Evolutionary conservation across 2,113 vertebrate genomes (phyloP).

Genomic region (Amphiprion ocellaris): DNA sequence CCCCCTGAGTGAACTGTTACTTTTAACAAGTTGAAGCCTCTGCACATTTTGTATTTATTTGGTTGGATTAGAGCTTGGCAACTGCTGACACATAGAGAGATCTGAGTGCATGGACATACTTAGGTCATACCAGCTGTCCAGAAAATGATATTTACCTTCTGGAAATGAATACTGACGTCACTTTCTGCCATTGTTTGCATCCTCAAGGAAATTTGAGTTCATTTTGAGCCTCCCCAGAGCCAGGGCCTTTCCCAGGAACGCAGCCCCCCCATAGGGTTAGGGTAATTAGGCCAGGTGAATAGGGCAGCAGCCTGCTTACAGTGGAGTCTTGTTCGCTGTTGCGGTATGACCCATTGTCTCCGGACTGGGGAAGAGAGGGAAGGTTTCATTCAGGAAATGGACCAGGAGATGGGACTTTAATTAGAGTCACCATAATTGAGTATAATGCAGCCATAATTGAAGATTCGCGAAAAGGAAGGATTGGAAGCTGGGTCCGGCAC

Average conservation of each 20-base stretch:
- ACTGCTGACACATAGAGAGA: slow-evolving; percentile 17
- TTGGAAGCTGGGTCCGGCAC: slow-evolving; percentile 45
- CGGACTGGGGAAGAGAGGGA: slow-evolving; percentile 44
- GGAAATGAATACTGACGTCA: slow-evolving; percentile 24
- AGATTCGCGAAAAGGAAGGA: slow-evolving; percentile 67
- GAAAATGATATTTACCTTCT: slow-evolving; percentile 17
- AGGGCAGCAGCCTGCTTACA: slow-evolving; percentile 80
- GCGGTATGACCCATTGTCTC: slow-evolving; percentile 77
- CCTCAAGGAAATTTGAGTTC: slow-evolving; percentile 68
- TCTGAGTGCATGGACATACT: slow-evolving; percentile 8
- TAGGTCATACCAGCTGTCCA: slow-evolving; percentile 6
- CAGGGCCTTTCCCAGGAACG: slow-evolving; percentile 72
- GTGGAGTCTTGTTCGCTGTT: slow-evolving; percentile 83
- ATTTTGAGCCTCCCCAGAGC: slow-evolving; percentile 26
- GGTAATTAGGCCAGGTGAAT: slow-evolving; percentile 87
- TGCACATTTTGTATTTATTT: slow-evolving; percentile 35
- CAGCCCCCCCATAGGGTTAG: slow-evolving; percentile 69
- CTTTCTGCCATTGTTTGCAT: slow-evolving; percentile 38
- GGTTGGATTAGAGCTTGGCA: slow-evolving; percentile 4
- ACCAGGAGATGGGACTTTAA: slow-evolving; percentile 78
- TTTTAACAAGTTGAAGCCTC: slow-evolving; percentile 62
- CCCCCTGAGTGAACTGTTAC: slow-evolving; percentile 47
- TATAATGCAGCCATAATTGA: slow-evolving; percentile 80
- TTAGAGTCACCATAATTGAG: slow-evolving; percentile 79
- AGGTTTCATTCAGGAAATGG: slow-evolving; percentile 80